Percentiles rank a stretch among this genome's conserved stretches.
Evolutionary conservation across 2,888 invertebrate species (phyloP).

Genomic region (Fragum whitleyi): DNA sequence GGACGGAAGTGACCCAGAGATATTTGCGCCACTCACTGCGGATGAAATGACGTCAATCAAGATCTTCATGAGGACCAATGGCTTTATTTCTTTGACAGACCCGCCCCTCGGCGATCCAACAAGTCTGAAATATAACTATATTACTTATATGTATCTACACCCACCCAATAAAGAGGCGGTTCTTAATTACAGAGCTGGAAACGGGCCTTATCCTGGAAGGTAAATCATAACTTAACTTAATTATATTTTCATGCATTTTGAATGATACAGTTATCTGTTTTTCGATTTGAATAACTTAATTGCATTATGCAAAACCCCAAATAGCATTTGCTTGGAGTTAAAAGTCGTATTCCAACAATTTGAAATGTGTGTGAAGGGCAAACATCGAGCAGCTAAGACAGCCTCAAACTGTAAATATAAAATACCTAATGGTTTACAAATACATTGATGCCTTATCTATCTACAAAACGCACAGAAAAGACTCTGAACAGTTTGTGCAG

Average conservation of each 20-base stretch:
- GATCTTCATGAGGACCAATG: conserved; percentile 41
- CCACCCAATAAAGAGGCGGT: conserved; percentile 54
- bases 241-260: not conserved
- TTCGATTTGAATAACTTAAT: not conserved
- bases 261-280: not conserved
- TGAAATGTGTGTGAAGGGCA: too few species aligned
- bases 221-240: conserved; percentile 5
- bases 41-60: conserved; percentile 55
- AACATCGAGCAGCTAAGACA: too few species aligned
- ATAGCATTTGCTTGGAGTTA: not conserved
- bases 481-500: too few species aligned
- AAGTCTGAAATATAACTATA: conserved; percentile 51
- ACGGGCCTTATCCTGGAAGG: conserved; percentile 51
- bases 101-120: conserved; percentile 45
- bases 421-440: too few species aligned
- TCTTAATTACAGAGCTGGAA: conserved; percentile 36
- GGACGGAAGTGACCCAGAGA: conserved; percentile 51
- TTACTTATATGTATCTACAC: conserved; percentile 46
- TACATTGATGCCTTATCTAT: too few species aligned
- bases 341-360: too few species aligned
- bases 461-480: too few species aligned
- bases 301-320: not conserved
- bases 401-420: too few species aligned
- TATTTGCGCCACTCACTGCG: conserved; percentile 55
- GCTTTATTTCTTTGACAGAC: conserved; percentile 39